These are phyloP conservation scores for Sphecodes monilicornis DNA, from an alignment of 2,888 invertebrate species.

Conservation along the genomic window DNA sequence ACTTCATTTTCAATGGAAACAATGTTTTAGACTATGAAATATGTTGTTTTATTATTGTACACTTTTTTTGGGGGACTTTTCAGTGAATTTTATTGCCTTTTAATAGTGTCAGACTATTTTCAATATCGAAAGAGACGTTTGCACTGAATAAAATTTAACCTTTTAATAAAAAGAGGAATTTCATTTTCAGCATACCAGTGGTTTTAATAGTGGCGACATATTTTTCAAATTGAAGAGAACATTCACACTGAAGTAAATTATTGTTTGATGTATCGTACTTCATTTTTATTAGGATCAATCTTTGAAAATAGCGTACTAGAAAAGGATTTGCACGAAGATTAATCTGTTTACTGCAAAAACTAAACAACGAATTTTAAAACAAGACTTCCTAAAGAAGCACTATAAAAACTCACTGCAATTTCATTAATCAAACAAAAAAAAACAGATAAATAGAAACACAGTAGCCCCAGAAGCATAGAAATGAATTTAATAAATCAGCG, in stretches of 20 bases:
- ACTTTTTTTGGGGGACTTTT: too few species aligned
- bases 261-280: too few species aligned
- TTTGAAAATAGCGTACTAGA: background rate
- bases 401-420: background rate
- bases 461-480: background rate
- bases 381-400: background rate
- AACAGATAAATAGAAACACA: background rate
- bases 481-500: background rate
- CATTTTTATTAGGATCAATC: background rate
- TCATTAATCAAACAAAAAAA: background rate
- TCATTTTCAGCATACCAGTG: too few species aligned
- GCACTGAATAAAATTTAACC: too few species aligned
- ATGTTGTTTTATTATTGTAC: background rate
- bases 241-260: background rate
- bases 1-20: too few species aligned
- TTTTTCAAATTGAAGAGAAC: too few species aligned
- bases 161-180: too few species aligned
- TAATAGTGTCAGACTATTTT: too few species aligned
- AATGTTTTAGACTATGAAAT: too few species aligned
- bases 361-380: background rate
- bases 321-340: background rate
- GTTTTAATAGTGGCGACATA: too few species aligned
- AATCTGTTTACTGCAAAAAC: background rate
- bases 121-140: too few species aligned
- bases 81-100: too few species aligned